Base-by-base conservation (phyloP, 2,113 vertebrate genomes). In the Perccottus glenii region DNA sequence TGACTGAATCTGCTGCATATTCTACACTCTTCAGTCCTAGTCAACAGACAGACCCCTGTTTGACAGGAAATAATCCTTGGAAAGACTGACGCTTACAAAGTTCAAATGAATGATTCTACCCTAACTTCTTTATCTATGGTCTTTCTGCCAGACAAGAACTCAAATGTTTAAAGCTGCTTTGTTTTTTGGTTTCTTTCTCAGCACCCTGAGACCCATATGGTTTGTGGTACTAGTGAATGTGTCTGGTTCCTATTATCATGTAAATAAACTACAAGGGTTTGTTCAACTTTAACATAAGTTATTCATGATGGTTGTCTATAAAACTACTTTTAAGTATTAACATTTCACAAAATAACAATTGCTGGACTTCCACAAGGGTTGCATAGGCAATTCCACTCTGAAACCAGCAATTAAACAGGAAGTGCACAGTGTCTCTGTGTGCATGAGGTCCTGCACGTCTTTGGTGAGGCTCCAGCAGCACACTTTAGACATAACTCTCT, bases 1-100 rank as follows among this genome's bases (percentile, higher is more conserved):
- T 69, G 73, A 62, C 75, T 75, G 65, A 70, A 81, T 89, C 81
- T 69, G 77, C 86, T 84, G 83, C 81, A 75, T 85, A 60, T 45
- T 65, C 55, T 69, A 64, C 66, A 83, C 58, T 75, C 71, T 75
- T 82, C 70, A 11, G 64, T 68, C 49, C 16, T 62, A 49, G 60
- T 78, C 46, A 68, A 85, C 67, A 68, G 72, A 82, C 67, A 67
- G 70, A 72, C 40, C 64, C 40, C 78, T 77, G 74, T 87, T 81
- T 88, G 73, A 88, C 74, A 81, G 65, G 63, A 71, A 80, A 78
- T 77, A 71, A 70, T 73, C 68, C 45, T 70, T 14, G 19, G 60
- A 82, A 72, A 64, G 74, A 77, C 68, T 50, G 48, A 49, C 66
- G 67, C 66, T 77, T 87, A 73, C 71, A 68, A 82, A 85, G 53